These are phyloP conservation scores for Gallinago media DNA, from an alignment of 2,113 vertebrate species.

Conservation along the genomic window DNA sequence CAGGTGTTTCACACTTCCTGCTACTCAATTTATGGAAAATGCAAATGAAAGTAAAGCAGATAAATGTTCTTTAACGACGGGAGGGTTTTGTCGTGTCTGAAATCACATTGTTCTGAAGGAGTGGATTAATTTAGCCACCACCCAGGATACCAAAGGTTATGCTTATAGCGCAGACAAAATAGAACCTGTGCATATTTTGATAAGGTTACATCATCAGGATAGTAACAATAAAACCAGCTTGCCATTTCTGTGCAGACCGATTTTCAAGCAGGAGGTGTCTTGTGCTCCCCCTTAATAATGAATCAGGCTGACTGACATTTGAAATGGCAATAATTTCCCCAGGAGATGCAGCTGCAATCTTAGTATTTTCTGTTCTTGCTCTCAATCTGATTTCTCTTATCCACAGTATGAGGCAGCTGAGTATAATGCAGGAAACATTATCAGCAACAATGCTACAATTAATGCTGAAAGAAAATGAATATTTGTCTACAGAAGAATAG, in stretches of 20 bases:
- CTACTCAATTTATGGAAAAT: slow-evolving; percentile 73
- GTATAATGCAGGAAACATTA: slow-evolving; percentile 51
- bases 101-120: slow-evolving; percentile 36
- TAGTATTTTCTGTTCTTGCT: slow-evolving; percentile 50
- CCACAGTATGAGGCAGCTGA: slow-evolving; percentile 55
- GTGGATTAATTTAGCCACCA: slow-evolving; percentile 64
- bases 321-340: slow-evolving; percentile 76
- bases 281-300: slow-evolving; percentile 57
- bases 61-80: slow-evolving; percentile 66
- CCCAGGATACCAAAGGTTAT: slow-evolving; percentile 60
- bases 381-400: slow-evolving; percentile 53
- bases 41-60: slow-evolving; percentile 67
- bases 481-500: slow-evolving; percentile 57
- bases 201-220: slow-evolving; percentile 4
- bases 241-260: slow-evolving; percentile 22
- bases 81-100: slow-evolving; percentile 49
- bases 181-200: neutral
- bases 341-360: slow-evolving; percentile 72
- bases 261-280: slow-evolving; percentile 65
- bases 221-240: slow-evolving; percentile 38
- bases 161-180: slow-evolving; percentile 53
- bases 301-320: slow-evolving; percentile 74
- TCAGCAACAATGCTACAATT: slow-evolving; percentile 56
- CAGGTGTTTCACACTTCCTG: slow-evolving; percentile 74
- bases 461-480: slow-evolving; percentile 61